These are phyloP conservation scores for Parus major DNA, from an alignment of 2,113 vertebrate genomes.

Conservation along the genomic window DNA sequence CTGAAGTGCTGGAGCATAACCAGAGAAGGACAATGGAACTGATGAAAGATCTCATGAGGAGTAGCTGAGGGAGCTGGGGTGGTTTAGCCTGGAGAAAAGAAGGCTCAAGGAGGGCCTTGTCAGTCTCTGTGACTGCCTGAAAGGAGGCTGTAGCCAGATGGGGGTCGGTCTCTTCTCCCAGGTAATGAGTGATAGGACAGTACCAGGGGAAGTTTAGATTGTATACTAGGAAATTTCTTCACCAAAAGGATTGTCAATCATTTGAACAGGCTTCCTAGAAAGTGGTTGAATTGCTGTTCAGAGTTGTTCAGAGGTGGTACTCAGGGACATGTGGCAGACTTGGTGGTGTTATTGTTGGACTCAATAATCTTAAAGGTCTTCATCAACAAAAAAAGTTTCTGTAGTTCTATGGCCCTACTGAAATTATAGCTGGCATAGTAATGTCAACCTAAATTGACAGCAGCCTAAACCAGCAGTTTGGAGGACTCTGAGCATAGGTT, in stretches of 20 bases:
- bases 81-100: not conserved
- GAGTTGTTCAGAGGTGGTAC: fast-evolving
- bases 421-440: not conserved
- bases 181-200: not conserved
- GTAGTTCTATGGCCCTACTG: not conserved
- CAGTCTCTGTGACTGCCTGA: fast-evolving
- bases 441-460: not conserved
- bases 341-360: not conserved
- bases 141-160: not conserved
- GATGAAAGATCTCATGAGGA: not conserved
- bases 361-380: not conserved
- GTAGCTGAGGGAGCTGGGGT: fast-evolving
- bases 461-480: not conserved
- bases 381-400: not conserved
- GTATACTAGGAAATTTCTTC: not conserved
- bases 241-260: not conserved
- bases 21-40: not conserved
- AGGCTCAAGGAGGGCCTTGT: not conserved
- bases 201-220: not conserved
- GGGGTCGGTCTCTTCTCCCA: fast-evolving
- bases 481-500: not conserved
- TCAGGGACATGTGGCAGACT: not conserved
- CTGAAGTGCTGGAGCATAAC: fast-evolving
- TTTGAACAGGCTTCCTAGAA: not conserved
- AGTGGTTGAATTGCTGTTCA: not conserved